phyloP scores from a whole-genome alignment of 2,113 vertebrate species.

The Gorsachius goisagi region DNA sequence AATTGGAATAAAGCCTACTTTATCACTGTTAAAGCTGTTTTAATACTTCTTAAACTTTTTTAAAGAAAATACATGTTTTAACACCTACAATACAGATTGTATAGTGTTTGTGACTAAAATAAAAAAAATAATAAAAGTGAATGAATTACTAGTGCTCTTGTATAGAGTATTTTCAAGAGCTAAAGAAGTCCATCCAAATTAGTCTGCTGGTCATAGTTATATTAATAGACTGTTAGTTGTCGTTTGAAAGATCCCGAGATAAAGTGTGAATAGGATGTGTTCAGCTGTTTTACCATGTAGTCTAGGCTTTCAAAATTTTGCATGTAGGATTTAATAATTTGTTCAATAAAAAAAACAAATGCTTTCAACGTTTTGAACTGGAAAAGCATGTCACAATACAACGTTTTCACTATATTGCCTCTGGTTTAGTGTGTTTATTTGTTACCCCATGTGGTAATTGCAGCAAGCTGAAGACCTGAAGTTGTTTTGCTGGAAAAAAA shows the following conservation, averaged over 20 bases:
- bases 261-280: slow-evolving; percentile 86
- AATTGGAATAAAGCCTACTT: slow-evolving; percentile 74
- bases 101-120: slow-evolving; percentile 80
- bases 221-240: slow-evolving; percentile 78
- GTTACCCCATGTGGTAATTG: slow-evolving; percentile 11
- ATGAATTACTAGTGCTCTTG: slow-evolving; percentile 73
- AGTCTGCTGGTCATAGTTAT: slow-evolving; percentile 78
- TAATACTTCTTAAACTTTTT: slow-evolving; percentile 78
- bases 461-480: slow-evolving; percentile 5
- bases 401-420: slow-evolving; percentile 73
- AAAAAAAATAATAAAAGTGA: slow-evolving; percentile 54
- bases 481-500: slow-evolving; percentile 17
- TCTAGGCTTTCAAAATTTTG: slow-evolving; percentile 81
- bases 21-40: slow-evolving; percentile 74
- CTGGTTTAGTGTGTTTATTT: slow-evolving; percentile 76
- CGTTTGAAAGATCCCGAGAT: slow-evolving; percentile 78
- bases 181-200: slow-evolving; percentile 66
- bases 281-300: slow-evolving; percentile 82
- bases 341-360: slow-evolving; percentile 82
- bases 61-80: slow-evolving; percentile 74
- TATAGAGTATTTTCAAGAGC: slow-evolving; percentile 74
- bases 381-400: slow-evolving; percentile 82
- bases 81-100: slow-evolving; percentile 69
- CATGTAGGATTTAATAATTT: slow-evolving; percentile 86
- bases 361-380: slow-evolving; percentile 78